These are phyloP conservation scores for Hydractinia symbiolongicarpus DNA, from an alignment of 30 jellyfish, hydroid and myxozoan species.

Conservation along the genomic window DNA sequence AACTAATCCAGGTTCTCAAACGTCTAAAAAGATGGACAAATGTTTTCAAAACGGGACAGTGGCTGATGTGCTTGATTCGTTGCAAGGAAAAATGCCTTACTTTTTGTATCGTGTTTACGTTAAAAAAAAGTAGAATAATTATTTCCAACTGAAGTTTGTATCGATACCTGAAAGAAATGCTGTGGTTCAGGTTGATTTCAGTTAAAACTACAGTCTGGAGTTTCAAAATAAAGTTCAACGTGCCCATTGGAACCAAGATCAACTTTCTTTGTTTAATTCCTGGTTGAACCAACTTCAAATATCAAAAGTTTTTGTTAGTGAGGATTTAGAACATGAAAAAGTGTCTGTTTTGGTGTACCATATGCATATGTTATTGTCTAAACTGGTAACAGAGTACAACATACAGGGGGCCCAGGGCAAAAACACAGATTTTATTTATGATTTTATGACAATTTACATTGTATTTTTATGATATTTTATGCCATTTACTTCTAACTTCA, in stretches of 20 bases:
- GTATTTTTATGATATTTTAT: too few species aligned
- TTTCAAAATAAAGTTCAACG: slow-evolving; percentile 47
- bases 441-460: too few species aligned
- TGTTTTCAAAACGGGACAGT: slow-evolving; percentile 29
- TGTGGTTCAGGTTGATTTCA: slow-evolving; percentile 44
- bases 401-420: too few species aligned
- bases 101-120: slow-evolving; percentile 37
- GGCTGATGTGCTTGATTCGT: slow-evolving; percentile 35
- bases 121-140: slow-evolving; percentile 26
- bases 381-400: not conserved
- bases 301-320: not conserved
- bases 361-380: not conserved
- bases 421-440: too few species aligned
- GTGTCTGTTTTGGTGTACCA: not conserved
- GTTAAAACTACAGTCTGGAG: slow-evolving; percentile 44
- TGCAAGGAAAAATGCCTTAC: slow-evolving; percentile 37
- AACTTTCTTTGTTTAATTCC: slow-evolving; percentile 14
- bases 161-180: slow-evolving; percentile 40
- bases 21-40: not conserved
- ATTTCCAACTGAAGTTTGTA: slow-evolving; percentile 36
- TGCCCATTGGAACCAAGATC: slow-evolving; percentile 49
- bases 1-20: not conserved
- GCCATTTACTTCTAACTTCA: too few species aligned
- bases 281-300: slow-evolving; percentile 35
- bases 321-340: slow-evolving; percentile 11